These are phyloP conservation scores for Rattus norvegicus DNA, from an alignment of 2,113 vertebrate species.

Conservation along the genomic window GRCr8 NC_086019.1:28250501-28251000, in stretches of 20 bases:
- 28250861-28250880: not conserved
- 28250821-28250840: no score
- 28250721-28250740: not conserved
- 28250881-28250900: no score
- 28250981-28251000: not conserved
- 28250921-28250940: not conserved
- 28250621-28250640: not conserved
- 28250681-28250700: not conserved
- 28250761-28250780: not conserved
- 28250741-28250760: not conserved
- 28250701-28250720: not conserved
- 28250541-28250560: not conserved
- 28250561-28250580: not conserved
- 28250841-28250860: no score
- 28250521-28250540: not conserved
- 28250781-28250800: not conserved
- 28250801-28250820: not conserved
- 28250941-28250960: not conserved
- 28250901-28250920: not conserved
- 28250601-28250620: not conserved
- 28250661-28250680: not conserved
- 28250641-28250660: not conserved
- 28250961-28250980: not conserved
- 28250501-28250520: not conserved
- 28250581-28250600: not conserved